These are phyloP conservation scores for Himalopsyche kuldschensis DNA, from an alignment of 2,888 invertebrate genomes.

Conservation along the genomic window DNA sequence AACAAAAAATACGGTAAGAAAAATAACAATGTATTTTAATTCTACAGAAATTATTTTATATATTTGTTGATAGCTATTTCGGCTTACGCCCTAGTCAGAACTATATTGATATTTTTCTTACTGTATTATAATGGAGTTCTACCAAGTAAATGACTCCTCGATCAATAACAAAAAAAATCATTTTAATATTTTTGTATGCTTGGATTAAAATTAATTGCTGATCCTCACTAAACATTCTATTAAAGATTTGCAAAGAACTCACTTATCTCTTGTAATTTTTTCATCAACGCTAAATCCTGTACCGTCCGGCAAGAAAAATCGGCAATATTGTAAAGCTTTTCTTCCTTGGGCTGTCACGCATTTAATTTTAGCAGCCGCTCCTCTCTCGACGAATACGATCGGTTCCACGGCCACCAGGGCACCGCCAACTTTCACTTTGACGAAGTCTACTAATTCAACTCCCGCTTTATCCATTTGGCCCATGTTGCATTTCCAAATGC, in stretches of 20 bases:
- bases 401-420: conserved; percentile 49
- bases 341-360: conserved; percentile 53
- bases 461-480: conserved; percentile 48
- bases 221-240: not conserved
- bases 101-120: too few relatives aligned
- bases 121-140: too few relatives aligned
- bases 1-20: too few relatives aligned
- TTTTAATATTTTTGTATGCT: too few relatives aligned
- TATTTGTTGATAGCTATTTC: too few relatives aligned
- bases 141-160: too few relatives aligned
- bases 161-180: too few relatives aligned
- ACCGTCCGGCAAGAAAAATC: conserved; percentile 51
- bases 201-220: too few relatives aligned
- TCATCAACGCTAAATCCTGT: conserved; percentile 53
- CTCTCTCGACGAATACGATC: conserved; percentile 44
- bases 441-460: conserved; percentile 48
- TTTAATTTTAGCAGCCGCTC: conserved; percentile 46
- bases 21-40: too few relatives aligned
- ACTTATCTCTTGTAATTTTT: conserved; percentile 49
- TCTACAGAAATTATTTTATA: too few relatives aligned
- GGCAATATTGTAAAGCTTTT: conserved; percentile 54
- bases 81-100: too few relatives aligned
- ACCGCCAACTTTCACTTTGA: conserved; percentile 53
- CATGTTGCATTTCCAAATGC: conserved; percentile 57
- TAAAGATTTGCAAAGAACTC: not conserved